Base-by-base conservation (phyloP, 2,113 vertebrate species). In the Heptranchias perlo region DNA sequence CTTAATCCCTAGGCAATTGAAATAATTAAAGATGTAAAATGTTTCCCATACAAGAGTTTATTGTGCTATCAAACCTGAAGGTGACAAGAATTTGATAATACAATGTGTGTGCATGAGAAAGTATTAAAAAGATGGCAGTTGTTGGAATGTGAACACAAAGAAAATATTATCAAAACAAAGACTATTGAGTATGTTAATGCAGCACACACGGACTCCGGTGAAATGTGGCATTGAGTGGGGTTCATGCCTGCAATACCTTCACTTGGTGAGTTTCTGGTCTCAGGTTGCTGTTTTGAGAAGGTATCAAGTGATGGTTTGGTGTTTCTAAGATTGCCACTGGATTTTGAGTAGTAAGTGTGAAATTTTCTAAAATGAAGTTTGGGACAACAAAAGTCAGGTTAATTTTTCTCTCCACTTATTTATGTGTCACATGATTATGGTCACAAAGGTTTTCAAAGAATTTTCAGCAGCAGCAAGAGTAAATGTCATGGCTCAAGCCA, bases 1-100 rank as follows among this genome's bases (percentile, higher is more conserved):
- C 89, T 93, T 62, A 93, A 93, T 93, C 89, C 58, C 58, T 4
- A 62, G 64, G 39, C 89, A 93, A n/a, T 39, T 35, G 35, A 93
- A 93, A 93, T n/a, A 62, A 62, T 64, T 64, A 62, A 93, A 62
- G 18, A n/a, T 64, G 54, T 93, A 62, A 93, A 62, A 4, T 23
- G 35, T 62, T 93, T 93, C 35, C n/a, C 58, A 62, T n/a, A 7
- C 58, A 39, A 31, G 54, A 18, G 54, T 62, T 62, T 23, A 62
- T 47, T n/a, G 35, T 39, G 58, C 54, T 58, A 91, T 91, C 52
- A 31, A 52, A 49, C 23, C 84, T 52, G 78, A 87, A 49, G 23
- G 47, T 35, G 52, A 58, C 1, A 35, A 62, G 54, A 62, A 62
- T 62, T 39, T 62, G 35, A 93, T 62, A 62, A 93, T n/a, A 23